phyloP scores from a whole-genome alignment of 2,797 vertebrate genomes.

The Sardinella longiceps region DNA sequence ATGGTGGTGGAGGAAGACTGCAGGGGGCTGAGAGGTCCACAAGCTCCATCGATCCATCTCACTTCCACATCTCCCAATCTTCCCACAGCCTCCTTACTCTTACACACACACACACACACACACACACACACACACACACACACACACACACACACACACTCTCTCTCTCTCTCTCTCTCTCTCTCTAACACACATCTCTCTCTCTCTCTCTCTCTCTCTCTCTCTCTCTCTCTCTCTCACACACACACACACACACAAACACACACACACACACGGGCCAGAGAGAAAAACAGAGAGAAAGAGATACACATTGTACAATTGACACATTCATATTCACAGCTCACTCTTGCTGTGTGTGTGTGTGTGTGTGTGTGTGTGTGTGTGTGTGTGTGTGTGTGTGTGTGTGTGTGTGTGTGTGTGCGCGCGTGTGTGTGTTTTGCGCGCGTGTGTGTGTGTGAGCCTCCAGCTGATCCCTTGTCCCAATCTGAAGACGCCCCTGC shows the following conservation, averaged over 20 bases:
- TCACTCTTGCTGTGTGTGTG: not conserved
- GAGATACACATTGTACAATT: too few relatives aligned
- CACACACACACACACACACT: too few relatives aligned
- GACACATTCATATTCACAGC: not conserved
- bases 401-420: too few relatives aligned
- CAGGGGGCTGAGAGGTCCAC: not conserved
- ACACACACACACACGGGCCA: too few relatives aligned
- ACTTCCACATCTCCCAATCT: not conserved
- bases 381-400: too few relatives aligned
- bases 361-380: not conserved
- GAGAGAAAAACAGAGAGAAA: too few relatives aligned
- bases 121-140: not conserved
- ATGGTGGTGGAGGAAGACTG: not conserved
- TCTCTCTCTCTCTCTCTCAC: too few relatives aligned
- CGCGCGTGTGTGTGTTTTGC: too few relatives aligned
- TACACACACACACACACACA: not conserved
- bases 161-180: not conserved
- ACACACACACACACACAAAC: too few relatives aligned
- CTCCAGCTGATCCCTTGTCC: not conserved
- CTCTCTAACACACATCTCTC: not conserved
- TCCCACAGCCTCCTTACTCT: not conserved
- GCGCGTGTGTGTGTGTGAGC: not conserved
- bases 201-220: too few relatives aligned
- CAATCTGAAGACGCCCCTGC: not conserved
- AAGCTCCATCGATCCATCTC: not conserved